Percentiles rank a stretch among this genome's conserved stretches.
Evolutionary conservation across 2,113 vertebrate species (phyloP).

Genomic region (Hyaena hyaena): DNA sequence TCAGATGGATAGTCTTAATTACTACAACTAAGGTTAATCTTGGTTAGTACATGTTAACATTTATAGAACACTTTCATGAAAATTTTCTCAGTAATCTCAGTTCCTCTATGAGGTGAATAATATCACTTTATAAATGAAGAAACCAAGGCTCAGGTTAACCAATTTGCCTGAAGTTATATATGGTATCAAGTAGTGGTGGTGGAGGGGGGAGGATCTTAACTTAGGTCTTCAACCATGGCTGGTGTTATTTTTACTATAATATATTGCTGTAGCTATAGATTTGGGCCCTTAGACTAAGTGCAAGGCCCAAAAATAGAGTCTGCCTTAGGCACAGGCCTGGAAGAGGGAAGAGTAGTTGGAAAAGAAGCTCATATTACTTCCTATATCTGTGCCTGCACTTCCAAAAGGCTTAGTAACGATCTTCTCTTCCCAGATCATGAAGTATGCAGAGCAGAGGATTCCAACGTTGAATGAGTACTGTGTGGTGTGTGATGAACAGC

Average conservation of each 20-base stretch:
- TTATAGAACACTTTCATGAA: slow-evolving; percentile 27
- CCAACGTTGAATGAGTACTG: slow-evolving; percentile 99
- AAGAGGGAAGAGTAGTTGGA: neutral
- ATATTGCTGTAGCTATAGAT: neutral
- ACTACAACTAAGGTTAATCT: slow-evolving; percentile 2
- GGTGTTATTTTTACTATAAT: neutral
- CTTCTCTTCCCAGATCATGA: slow-evolving; percentile 93
- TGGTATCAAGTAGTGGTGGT: neutral
- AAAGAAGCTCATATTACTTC: slow-evolving; percentile 23
- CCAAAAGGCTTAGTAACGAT: neutral
- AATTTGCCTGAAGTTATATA: neutral
- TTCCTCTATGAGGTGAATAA: neutral
- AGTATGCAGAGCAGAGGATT: slow-evolving; percentile 98
- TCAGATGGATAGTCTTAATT: neutral
- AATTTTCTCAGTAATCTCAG: neutral
- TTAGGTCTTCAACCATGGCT: neutral
- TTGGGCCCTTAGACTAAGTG: neutral
- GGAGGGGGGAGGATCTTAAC: neutral
- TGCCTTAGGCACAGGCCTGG: neutral
- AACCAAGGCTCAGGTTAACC: neutral
- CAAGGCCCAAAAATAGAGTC: neutral
- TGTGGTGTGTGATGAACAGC: slow-evolving; percentile 99
- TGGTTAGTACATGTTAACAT: slow-evolving; percentile 13
- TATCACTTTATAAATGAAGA: slow-evolving; percentile 48
- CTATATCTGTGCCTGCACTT: neutral